A percentile compares a stretch with the other conserved stretches of the same genome.
These are phyloP conservation scores for Brachionus asplanchnoidis DNA, from an alignment of 1,140 invertebrate genomes.

Conservation along the genomic window DNA sequence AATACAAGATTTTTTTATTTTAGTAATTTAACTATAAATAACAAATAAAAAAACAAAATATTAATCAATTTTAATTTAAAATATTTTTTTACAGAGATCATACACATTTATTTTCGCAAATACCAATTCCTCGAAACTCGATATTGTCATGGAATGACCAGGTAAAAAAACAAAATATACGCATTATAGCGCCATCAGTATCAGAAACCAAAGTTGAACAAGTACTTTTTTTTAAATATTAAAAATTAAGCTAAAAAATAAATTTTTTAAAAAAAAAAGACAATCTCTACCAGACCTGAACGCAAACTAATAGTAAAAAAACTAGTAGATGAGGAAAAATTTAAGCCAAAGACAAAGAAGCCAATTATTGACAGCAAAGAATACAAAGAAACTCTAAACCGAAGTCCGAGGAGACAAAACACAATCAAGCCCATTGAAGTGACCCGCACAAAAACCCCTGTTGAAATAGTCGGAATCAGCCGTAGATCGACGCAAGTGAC, in stretches of 20 bases:
- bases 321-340: neutral
- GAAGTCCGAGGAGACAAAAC: neutral
- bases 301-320: neutral
- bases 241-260: neutral
- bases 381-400: neutral
- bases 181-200: neutral
- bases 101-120: neutral
- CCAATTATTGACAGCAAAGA: neutral
- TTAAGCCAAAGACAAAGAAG: neutral
- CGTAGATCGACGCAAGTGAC: neutral
- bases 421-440: neutral
- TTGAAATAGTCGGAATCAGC: neutral
- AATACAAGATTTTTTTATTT: neutral
- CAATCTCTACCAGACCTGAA: neutral
- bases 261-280: neutral
- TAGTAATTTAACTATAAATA: neutral
- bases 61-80: neutral
- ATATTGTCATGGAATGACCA: slow-evolving; percentile 21
- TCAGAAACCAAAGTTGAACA: neutral
- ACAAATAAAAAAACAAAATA: neutral
- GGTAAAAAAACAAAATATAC: slow-evolving; percentile 14
- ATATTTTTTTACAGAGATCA: neutral
- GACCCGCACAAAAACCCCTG: neutral
- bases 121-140: slow-evolving; percentile 15
- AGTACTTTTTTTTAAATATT: neutral